Percentiles rank a stretch among this genome's conserved stretches.
Evolutionary conservation across 2,113 vertebrate species (phyloP).

Genomic region (Prochilodus magdalenae): DNA sequence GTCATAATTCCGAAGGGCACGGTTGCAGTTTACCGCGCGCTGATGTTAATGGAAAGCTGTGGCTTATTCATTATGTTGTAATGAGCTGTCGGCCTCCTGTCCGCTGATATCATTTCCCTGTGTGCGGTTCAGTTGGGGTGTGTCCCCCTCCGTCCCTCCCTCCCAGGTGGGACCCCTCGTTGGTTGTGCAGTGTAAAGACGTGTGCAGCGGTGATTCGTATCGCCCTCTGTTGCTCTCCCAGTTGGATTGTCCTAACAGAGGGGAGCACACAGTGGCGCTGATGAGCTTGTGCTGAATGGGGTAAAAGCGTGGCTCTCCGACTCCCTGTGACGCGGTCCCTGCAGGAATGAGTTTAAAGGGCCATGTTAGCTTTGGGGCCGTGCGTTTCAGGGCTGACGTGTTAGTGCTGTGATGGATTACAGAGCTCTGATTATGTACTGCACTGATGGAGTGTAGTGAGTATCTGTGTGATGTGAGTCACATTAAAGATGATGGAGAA

Average conservation of each 20-base stretch:
- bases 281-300: conserved; percentile 40
- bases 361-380: neutral
- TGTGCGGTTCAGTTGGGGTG: conserved; percentile 31
- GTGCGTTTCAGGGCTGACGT: neutral
- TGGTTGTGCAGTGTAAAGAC: conserved; percentile 28
- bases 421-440: no score
- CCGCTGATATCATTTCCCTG: conserved; percentile 14
- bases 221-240: conserved; percentile 26
- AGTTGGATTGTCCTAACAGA: conserved; percentile 14
- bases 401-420: no score
- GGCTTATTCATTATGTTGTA: conserved; percentile 48
- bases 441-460: no score
- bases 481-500: no score
- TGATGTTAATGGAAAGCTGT: conserved; percentile 46
- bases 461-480: no score
- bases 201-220: conserved; percentile 14
- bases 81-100: conserved; percentile 39
- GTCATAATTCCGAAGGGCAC: conserved; percentile 26
- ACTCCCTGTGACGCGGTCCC: neutral
- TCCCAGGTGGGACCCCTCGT: conserved; percentile 42
- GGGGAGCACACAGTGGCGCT: neutral
- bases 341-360: neutral
- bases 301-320: neutral
- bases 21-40: neutral
- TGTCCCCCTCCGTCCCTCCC: neutral